Conservation (phyloP, 30 jellyfish, hydroid and myxozoan genomes). For the Morbakka virulenta region DNA sequence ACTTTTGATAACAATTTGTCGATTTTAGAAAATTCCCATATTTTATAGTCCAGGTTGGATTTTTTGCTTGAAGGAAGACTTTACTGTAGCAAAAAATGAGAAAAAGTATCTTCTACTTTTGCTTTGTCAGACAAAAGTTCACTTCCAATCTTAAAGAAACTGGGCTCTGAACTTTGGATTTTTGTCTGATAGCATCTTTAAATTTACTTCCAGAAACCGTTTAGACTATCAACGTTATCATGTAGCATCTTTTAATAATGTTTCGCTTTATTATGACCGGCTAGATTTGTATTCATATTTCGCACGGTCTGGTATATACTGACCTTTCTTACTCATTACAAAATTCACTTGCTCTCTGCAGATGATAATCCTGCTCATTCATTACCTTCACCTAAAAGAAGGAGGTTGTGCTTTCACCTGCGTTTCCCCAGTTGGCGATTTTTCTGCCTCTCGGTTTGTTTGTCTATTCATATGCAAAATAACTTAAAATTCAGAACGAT, state of each 20-base stretch:
- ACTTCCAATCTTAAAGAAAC: constrained; percentile 15
- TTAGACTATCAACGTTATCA: constrained; percentile 14
- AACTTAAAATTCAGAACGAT: too few relatives aligned
- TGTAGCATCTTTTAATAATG: constrained; percentile 27
- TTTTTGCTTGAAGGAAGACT: constrained; percentile 22
- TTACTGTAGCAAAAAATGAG: constrained; percentile 35
- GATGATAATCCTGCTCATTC: too few relatives aligned
- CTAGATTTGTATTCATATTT: constrained; percentile 21
- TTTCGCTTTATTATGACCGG: constrained; percentile 52
- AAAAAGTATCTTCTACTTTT: constrained; percentile 15
- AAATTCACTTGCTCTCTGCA: too few relatives aligned
- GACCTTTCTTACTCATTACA: too few relatives aligned
- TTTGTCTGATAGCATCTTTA: constrained; percentile 34
- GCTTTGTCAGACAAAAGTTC: constrained; percentile 35
- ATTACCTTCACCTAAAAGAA: too few relatives aligned
- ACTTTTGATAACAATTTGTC: not conserved
- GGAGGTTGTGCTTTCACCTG: too few relatives aligned
- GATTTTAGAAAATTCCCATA: not conserved
- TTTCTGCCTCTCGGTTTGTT: too few relatives aligned
- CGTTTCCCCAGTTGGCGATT: too few relatives aligned
- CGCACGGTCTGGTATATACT: too few relatives aligned
- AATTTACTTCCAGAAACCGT: constrained; percentile 47
- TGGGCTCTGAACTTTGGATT: constrained; percentile 13
- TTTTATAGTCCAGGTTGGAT: not conserved
- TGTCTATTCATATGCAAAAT: too few relatives aligned